Conservation (phyloP, 2,797 vertebrate species). For the Limosa lapponica region DNA sequence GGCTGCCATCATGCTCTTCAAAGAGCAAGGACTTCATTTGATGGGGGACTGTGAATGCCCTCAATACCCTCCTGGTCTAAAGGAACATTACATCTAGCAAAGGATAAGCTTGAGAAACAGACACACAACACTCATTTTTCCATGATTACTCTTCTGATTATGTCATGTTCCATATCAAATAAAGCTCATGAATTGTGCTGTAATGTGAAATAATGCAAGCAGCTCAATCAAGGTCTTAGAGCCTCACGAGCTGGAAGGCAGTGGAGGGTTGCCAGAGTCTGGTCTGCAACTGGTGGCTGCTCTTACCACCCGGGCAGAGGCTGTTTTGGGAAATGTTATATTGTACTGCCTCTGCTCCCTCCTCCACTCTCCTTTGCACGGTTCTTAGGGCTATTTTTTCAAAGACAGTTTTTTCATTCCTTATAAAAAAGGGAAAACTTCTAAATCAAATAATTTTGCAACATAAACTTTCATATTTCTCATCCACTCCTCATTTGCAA, state of each 20-base stretch:
- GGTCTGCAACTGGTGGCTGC: neutral
- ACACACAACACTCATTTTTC: neutral
- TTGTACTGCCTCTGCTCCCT: neutral
- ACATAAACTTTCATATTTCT: neutral
- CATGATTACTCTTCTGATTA: neutral
- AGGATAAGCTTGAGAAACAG: neutral
- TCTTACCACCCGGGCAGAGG: neutral
- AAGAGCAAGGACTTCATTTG: neutral
- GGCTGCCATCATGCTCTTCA: neutral
- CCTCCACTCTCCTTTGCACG: neutral
- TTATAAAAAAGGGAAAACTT: neutral
- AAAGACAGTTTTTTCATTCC: neutral
- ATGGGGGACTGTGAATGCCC: neutral
- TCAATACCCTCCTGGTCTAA: neutral
- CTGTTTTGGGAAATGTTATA: neutral
- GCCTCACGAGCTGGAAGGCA: neutral
- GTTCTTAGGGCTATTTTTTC: neutral
- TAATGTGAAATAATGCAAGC: neutral
- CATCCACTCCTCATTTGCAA: neutral
- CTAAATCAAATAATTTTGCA: neutral
- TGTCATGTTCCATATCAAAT: neutral
- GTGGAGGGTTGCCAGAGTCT: rapidly evolving
- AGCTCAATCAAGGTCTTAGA: rapidly evolving
- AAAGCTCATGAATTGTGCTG: neutral
- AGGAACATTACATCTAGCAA: neutral